Percentiles rank a stretch among this genome's conserved stretches.
phyloP scores from a whole-genome alignment of 2,113 vertebrate species.

The Camelus dromedarius region DNA sequence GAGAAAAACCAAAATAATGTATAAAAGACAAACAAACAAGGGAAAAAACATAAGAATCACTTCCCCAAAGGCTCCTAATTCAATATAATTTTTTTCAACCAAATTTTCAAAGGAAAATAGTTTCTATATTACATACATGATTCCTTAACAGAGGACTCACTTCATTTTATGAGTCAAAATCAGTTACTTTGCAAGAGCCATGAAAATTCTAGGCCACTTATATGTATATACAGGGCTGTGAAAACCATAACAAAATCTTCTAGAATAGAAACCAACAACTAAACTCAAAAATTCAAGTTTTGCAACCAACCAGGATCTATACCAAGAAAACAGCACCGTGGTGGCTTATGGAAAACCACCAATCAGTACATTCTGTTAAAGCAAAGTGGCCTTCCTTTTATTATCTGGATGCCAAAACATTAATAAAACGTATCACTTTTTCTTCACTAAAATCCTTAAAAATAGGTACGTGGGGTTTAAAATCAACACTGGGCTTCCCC shows the following conservation, averaged over 20 bases:
- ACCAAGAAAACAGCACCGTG: not conserved
- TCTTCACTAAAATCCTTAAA: not conserved
- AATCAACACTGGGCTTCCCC: not conserved
- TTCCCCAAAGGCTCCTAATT: not conserved
- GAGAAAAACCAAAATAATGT: not conserved
- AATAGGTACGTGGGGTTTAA: not conserved
- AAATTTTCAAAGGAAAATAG: constrained; percentile 50
- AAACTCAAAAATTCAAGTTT: not conserved
- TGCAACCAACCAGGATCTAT: not conserved
- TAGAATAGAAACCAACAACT: not conserved
- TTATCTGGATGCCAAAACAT: not conserved
- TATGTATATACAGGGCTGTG: not conserved
- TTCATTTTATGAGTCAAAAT: constrained; percentile 25
- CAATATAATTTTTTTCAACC: not conserved
- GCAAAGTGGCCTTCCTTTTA: not conserved
- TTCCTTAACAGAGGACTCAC: not conserved
- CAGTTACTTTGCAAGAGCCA: not conserved
- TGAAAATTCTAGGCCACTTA: not conserved
- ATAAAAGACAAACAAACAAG: not conserved
- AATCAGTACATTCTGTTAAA: not conserved
- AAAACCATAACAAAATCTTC: not conserved
- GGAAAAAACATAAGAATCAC: not conserved
- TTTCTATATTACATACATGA: not conserved
- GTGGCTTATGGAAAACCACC: not conserved
- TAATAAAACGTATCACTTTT: not conserved